Conservation (phyloP, 2,888 invertebrate species). For the Calameuta filiformis region DNA sequence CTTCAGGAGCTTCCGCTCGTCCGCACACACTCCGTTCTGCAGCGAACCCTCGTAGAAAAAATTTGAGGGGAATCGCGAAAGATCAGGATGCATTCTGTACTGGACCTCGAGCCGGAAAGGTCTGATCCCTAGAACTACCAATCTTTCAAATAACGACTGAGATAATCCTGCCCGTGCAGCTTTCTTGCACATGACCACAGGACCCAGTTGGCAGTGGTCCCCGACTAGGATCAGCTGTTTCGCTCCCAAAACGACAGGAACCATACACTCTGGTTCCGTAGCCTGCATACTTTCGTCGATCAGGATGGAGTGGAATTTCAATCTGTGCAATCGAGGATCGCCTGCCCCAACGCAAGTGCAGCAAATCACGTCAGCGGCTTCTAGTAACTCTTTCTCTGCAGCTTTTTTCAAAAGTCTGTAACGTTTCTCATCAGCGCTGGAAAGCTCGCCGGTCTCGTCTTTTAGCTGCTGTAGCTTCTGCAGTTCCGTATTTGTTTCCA, state of each 20-base stretch:
- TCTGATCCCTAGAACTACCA: constrained; percentile 96
- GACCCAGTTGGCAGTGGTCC: constrained; percentile 98
- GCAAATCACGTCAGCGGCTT: constrained; percentile 98
- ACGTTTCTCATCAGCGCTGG: constrained; percentile 94
- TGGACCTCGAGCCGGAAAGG: constrained; percentile 98
- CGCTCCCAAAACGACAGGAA: constrained; percentile 97
- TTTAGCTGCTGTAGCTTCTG: constrained; percentile 96
- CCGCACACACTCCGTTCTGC: constrained; percentile 98
- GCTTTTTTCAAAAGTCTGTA: constrained; percentile 91
- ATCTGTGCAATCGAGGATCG: constrained; percentile 90
- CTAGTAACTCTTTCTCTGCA: constrained; percentile 89
- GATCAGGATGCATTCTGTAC: constrained; percentile 98
- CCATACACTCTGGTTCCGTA: constrained; percentile 98
- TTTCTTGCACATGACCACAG: constrained; percentile 99
- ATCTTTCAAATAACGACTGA: constrained; percentile 95
- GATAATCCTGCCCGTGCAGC: constrained; percentile 97
- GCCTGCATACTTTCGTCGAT: constrained; percentile 98
- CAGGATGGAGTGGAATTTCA: constrained; percentile 95
- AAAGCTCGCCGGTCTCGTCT: constrained; percentile 98
- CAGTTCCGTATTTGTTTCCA: constrained; percentile 93
- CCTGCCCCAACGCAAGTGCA: constrained; percentile 99
- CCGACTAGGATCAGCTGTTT: constrained; percentile 97
- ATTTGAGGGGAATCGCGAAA: constrained; percentile 97
- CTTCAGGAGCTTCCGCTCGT: constrained; percentile 88
- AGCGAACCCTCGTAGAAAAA: constrained; percentile 99